phyloP scores from a whole-genome alignment of 2,888 invertebrate species.

The Gymnocheta viridis region DNA sequence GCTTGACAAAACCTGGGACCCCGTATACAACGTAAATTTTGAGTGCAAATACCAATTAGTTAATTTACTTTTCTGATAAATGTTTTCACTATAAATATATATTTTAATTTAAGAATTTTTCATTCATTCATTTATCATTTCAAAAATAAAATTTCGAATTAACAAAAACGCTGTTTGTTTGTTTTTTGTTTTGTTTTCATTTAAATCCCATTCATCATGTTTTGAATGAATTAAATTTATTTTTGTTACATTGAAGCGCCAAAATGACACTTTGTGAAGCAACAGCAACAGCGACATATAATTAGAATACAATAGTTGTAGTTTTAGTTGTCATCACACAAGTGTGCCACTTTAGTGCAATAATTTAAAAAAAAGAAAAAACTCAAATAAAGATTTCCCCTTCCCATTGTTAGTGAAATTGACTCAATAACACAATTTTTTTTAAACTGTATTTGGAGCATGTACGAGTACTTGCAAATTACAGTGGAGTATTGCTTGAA shows the following conservation, averaged over 20 bases:
- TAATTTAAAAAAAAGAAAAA: conserved; percentile 11
- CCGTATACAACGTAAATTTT: too few relatives aligned
- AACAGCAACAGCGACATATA: conserved; percentile 13
- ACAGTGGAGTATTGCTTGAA: neutral
- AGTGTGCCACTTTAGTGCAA: conserved; percentile 59
- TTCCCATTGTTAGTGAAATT: conserved; percentile 13
- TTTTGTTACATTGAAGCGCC: conserved; percentile 63
- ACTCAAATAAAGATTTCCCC: neutral
- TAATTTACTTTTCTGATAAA: conserved; percentile 54
- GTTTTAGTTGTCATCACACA: conserved; percentile 52
- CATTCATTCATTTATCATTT: conserved; percentile 66
- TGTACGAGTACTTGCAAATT: neutral
- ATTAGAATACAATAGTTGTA: conserved; percentile 28
- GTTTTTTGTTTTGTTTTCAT: too few relatives aligned
- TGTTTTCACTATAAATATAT: neutral
- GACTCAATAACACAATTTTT: conserved; percentile 54
- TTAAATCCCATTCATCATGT: conserved; percentile 69
- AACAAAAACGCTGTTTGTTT: neutral
- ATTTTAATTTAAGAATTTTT: conserved; percentile 29
- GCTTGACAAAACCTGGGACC: too few relatives aligned
- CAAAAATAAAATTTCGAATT: conserved; percentile 22
- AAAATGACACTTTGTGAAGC: conserved; percentile 56
- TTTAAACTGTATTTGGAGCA: conserved; percentile 5
- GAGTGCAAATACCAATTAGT: too few relatives aligned
- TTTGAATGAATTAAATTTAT: conserved; percentile 70